phyloP scores from a whole-genome alignment of 53 echinoderm and acorn worm genomes.

The Stichopus horrens region DNA sequence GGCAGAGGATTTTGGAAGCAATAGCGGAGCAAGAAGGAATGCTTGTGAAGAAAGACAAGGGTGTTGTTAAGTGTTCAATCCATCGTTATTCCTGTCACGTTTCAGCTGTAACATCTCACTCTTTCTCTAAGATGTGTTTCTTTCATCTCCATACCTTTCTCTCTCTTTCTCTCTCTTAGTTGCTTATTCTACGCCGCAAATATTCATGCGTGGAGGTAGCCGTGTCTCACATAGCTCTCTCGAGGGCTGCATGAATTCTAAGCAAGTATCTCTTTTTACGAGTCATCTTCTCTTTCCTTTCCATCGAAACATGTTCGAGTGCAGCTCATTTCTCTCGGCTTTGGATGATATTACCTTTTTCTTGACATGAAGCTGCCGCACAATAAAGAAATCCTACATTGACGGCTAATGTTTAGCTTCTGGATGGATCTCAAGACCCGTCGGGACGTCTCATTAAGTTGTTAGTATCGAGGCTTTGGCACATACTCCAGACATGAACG shows the following conservation, averaged over 20 bases:
- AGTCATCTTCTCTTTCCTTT: not conserved
- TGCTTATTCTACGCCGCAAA: not conserved
- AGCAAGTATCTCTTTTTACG: not conserved
- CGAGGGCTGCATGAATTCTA: not conserved
- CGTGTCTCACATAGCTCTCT: not conserved
- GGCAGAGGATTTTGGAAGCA: too few species aligned
- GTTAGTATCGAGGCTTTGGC: slow-evolving; percentile 3
- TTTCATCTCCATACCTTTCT: not conserved
- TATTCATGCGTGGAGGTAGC: not conserved
- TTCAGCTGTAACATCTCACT: not conserved
- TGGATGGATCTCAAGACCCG: not conserved
- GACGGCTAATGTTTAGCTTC: slow-evolving; percentile 6
- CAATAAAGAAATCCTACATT: not conserved
- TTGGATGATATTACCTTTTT: slow-evolving; percentile 28
- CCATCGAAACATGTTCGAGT: not conserved
- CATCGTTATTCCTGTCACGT: not conserved
- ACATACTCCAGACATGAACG: too few species aligned
- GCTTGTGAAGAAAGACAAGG: too few species aligned
- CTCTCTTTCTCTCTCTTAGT: not conserved
- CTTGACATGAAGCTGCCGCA: not conserved
- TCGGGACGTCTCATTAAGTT: slow-evolving; percentile 11
- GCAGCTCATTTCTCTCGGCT: not conserved
- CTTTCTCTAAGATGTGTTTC: not conserved
- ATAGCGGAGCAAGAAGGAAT: too few species aligned
- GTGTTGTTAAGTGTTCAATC: not conserved